These are phyloP conservation scores for Amphiprion percula DNA, from an alignment of 2,113 vertebrate genomes.

Conservation along the genomic window DNA sequence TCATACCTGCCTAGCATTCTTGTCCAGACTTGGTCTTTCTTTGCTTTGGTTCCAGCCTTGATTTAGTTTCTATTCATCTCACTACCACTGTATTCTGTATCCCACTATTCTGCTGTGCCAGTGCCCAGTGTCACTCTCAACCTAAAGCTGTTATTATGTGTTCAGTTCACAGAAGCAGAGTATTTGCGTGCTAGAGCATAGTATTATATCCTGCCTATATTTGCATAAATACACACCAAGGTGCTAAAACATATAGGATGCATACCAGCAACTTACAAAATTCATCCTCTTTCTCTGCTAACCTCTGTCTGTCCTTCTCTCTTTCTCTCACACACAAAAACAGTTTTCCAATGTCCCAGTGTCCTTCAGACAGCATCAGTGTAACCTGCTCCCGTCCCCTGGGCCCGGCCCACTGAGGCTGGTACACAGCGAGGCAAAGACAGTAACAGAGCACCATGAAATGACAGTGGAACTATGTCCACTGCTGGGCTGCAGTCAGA, in stretches of 20 bases:
- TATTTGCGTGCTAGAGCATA: background rate
- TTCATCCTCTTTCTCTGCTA: background rate
- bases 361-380: constrained; percentile 77
- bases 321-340: constrained; percentile 18
- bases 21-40: constrained; percentile 18
- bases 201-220: background rate
- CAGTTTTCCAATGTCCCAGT: constrained; percentile 38
- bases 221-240: background rate
- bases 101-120: background rate
- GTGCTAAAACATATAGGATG: background rate
- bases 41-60: constrained; percentile 24
- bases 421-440: constrained; percentile 10
- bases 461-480: constrained; percentile 42
- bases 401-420: constrained; percentile 46
- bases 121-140: constrained; percentile 7
- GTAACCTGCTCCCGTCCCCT: constrained; percentile 70
- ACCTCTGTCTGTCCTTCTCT: background rate
- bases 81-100: background rate
- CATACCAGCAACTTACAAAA: constrained; percentile 1
- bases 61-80: constrained; percentile 38
- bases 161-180: background rate
- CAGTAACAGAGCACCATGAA: constrained; percentile 60
- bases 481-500: constrained; percentile 31
- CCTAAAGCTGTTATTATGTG: background rate
- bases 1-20: constrained; percentile 35